phyloP scores from a whole-genome alignment of 2,888 invertebrate genomes.

The Neria commutata region DNA sequence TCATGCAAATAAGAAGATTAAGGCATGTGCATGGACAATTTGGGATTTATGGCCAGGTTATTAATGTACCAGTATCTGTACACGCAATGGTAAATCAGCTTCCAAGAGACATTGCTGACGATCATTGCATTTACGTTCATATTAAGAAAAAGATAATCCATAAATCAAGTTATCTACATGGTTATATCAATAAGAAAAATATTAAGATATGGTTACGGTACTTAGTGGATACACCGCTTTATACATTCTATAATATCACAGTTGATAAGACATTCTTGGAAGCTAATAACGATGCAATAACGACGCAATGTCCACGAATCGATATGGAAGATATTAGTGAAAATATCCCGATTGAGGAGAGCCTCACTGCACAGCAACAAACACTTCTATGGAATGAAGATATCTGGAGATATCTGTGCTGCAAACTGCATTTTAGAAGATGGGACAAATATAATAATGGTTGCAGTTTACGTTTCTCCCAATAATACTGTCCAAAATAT shows the following conservation, averaged over 20 bases:
- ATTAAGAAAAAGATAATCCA: conserved; percentile 27
- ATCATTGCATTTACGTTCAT: too few relatives aligned
- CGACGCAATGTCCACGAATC: background rate
- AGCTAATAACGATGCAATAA: conserved; percentile 9
- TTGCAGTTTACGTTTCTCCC: too few relatives aligned
- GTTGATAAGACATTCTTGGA: conserved; percentile 6
- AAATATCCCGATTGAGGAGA: conserved; percentile 13
- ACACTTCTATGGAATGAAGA: conserved; percentile 20
- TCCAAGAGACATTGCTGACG: conserved; percentile 34
- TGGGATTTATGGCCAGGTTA: too few relatives aligned
- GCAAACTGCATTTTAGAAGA: too few relatives aligned
- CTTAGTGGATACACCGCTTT: too few relatives aligned
- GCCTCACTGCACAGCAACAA: conserved; percentile 12
- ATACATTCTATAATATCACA: conserved; percentile 7
- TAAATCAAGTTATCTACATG: conserved; percentile 19
- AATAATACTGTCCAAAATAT: too few relatives aligned
- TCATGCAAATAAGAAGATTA: conserved; percentile 27
- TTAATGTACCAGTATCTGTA: conserved; percentile 55
- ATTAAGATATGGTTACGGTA: too few relatives aligned
- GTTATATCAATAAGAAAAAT: conserved; percentile 22
- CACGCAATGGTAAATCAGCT: conserved; percentile 50
- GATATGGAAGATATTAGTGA: conserved; percentile 15
- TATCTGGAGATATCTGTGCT: too few relatives aligned
- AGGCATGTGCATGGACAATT: conserved; percentile 26
- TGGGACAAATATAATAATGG: too few relatives aligned